phyloP scores from a whole-genome alignment of 2,888 invertebrate genomes.

The Iselma pallidipennis region DNA sequence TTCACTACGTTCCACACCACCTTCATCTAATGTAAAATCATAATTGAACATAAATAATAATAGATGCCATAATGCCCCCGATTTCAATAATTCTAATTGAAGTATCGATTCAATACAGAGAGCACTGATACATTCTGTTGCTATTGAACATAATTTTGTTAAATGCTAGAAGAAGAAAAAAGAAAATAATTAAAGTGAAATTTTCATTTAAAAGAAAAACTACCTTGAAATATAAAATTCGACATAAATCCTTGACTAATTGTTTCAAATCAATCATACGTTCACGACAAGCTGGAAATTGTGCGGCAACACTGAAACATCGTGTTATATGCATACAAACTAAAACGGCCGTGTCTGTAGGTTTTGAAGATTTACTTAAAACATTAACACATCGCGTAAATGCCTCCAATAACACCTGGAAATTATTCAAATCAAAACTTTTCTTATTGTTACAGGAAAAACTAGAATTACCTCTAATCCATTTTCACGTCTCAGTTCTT shows the following conservation, averaged over 20 bases:
- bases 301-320: conserved; percentile 95
- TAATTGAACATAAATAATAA: conserved; percentile 89
- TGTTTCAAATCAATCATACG: conserved; percentile 86
- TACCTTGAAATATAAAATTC: conserved; percentile 85
- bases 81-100: conserved; percentile 80
- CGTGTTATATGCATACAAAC: conserved; percentile 90
- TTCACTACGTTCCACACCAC: conserved; percentile 85
- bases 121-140: conserved; percentile 88
- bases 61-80: conserved; percentile 91
- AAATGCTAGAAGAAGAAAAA: conserved; percentile 66
- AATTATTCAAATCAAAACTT: conserved; percentile 15
- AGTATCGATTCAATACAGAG: conserved; percentile 84
- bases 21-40: conserved; percentile 96
- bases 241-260: conserved; percentile 83
- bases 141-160: conserved; percentile 80
- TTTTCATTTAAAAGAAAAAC: conserved; percentile 4
- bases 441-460: conserved; percentile 1
- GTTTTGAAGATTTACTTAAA: conserved; percentile 75
- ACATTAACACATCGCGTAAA: conserved; percentile 94
- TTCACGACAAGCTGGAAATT: conserved; percentile 88
- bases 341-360: conserved; percentile 80
- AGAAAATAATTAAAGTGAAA: neutral
- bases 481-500: conserved; percentile 92
- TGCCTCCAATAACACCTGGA: conserved; percentile 80
- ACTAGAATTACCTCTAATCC: conserved; percentile 74